Percentiles rank a stretch among this genome's conserved stretches.
Conservation (phyloP, 2,113 vertebrate genomes). For the Actinemys pallida region DNA sequence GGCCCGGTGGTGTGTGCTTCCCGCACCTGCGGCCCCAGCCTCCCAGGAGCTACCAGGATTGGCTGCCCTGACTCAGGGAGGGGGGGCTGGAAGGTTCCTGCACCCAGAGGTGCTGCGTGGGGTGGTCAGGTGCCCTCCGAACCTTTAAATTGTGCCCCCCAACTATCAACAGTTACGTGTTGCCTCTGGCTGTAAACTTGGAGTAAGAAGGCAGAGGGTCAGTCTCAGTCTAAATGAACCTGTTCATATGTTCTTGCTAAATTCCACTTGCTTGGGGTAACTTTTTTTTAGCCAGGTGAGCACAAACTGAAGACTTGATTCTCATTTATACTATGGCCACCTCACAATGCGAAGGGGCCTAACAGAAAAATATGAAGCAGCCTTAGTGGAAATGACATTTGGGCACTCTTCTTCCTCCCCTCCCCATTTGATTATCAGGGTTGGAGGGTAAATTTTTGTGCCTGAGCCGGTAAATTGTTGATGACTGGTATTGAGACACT, state of each 20-base stretch:
- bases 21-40: no score
- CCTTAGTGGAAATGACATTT: not conserved
- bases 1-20: no score
- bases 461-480: rapidly evolving
- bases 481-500: not conserved
- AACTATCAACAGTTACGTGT: no score
- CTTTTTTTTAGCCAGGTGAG: no score
- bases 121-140: no score
- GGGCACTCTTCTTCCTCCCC: rapidly evolving
- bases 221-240: rapidly evolving
- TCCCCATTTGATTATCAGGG: rapidly evolving
- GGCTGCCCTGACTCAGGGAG: no score
- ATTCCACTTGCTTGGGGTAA: not conserved
- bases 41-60: no score
- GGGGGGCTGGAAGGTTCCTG: no score
- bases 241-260: rapidly evolving
- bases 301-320: not conserved
- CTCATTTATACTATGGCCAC: not conserved
- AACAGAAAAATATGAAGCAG: not conserved
- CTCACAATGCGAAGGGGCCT: not conserved
- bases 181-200: no score
- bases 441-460: not conserved
- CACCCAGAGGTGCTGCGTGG: no score
- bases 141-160: no score
- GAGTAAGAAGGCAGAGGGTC: not conserved